Evolutionary conservation across 2,888 invertebrate genomes (phyloP), one percentile per base, ranked within the genome.

Genomic region (Lymantria dispar): DNA sequence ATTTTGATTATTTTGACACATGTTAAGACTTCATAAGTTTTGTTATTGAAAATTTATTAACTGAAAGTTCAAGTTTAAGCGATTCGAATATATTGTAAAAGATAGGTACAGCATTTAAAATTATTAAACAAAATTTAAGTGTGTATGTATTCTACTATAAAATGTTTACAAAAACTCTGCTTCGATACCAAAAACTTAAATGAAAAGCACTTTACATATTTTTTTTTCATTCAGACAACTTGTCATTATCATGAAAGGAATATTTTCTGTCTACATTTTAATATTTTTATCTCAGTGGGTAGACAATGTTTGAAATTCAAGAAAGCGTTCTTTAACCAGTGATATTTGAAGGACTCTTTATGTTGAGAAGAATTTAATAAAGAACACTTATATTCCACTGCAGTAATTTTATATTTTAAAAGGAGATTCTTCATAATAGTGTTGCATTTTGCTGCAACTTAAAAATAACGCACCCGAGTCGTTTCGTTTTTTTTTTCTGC

Each of bases 171-270:
- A 22, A 3, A 22, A 22, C 5, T 40, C 45, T 39, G 10, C 11
- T 1, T 33, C 33, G 8, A 10, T 33, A 33, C 33, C 9, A 5
- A 33, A 33, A 67, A 73, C 72, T 64, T 64, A 60, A 60, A 62
- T 52, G 62, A 64, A 67, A 62, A 66, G 68, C 60, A 63, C 54
- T 68, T 65, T 72, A 64, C 68, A 68, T 69, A n/a, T 42, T 22
- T 46, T 36, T 45, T 22, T 22, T 3, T 3, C 40, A 38, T 42
- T 46, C 11, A 45, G 37, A 50, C 12, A 45, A 15, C 14, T 11
- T 13, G 52, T 50, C 45, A 54, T 62, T 45, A 38, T 38, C 50
- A 46, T 42, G 42, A 57, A 57, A 51, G 50, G 43, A 54, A 62
- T 63, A 54, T 57, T 55, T 52, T 56, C n/a, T 48, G 40, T 57